These are phyloP conservation scores for Plectropomus leopardus DNA, from an alignment of 2,113 vertebrate species.

Conservation along the genomic window DNA sequence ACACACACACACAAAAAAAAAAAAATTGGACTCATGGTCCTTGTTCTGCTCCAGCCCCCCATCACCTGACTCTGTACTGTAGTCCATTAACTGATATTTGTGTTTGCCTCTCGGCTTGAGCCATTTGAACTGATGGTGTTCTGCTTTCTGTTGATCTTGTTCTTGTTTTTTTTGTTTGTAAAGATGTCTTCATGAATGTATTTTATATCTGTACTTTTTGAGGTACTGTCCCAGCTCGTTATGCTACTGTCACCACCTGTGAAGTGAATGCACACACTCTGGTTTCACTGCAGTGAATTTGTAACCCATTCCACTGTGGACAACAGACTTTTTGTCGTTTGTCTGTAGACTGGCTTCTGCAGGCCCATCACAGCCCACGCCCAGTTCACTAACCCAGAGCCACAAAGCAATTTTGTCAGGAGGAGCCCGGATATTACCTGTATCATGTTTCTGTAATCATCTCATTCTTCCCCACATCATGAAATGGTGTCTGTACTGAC, in stretches of 20 bases:
- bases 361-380: conserved; percentile 9
- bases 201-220: conserved; percentile 70
- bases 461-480: background rate
- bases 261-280: conserved; percentile 29
- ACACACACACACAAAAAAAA: too few species aligned
- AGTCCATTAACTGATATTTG: conserved; percentile 47
- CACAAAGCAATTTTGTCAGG: conserved; percentile 14
- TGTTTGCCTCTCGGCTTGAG: conserved; percentile 45
- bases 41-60: background rate
- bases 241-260: conserved; percentile 51
- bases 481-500: conserved; percentile 12
- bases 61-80: conserved; percentile 23
- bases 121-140: conserved; percentile 58
- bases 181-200: conserved; percentile 83
- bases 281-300: conserved; percentile 17
- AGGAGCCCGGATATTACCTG: conserved; percentile 7
- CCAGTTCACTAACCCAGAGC: conserved; percentile 29
- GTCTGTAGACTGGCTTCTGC: conserved; percentile 38
- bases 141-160: conserved; percentile 55
- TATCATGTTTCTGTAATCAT: background rate
- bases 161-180: conserved; percentile 60
- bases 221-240: conserved; percentile 49
- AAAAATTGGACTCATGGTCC: background rate
- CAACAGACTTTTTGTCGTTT: background rate
- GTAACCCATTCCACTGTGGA: conserved; percentile 3